phyloP scores from a whole-genome alignment of 2,113 vertebrate genomes.

The Rattus norvegicus region DNA sequence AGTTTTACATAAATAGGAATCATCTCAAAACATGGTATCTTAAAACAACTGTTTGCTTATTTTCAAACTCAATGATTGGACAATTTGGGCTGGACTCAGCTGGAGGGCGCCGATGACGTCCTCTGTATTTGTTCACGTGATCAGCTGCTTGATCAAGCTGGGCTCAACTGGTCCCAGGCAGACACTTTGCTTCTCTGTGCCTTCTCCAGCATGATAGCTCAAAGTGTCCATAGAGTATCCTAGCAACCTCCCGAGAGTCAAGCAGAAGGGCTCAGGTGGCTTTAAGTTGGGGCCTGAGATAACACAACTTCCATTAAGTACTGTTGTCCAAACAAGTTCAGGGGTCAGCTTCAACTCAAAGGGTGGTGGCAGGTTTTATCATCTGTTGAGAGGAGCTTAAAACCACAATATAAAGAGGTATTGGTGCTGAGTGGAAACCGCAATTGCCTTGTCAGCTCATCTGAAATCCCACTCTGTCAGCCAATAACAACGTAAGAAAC shows the following conservation, averaged over 20 bases:
- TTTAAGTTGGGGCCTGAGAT: neutral
- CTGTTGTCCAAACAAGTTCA: neutral
- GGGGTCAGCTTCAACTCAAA: neutral
- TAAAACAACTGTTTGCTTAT: neutral
- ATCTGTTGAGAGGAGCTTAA: neutral
- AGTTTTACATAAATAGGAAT: neutral
- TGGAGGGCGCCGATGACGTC: neutral
- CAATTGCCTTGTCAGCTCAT: neutral
- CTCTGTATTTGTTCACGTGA: neutral
- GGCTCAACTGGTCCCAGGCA: neutral
- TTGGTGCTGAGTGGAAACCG: neutral
- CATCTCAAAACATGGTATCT: neutral
- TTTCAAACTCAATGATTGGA: neutral
- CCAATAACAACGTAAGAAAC: neutral
- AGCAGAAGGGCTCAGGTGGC: neutral
- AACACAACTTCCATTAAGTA: neutral
- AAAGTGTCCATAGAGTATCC: neutral
- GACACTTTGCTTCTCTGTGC: neutral
- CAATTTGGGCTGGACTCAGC: neutral
- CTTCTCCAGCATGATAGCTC: neutral
- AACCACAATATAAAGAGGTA: neutral
- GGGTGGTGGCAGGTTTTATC: neutral
- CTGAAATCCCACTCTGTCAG: neutral
- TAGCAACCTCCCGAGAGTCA: neutral
- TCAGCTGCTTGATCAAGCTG: neutral